phyloP scores from a whole-genome alignment of 1,140 invertebrate species.

The Branchinecta lindahli region DNA sequence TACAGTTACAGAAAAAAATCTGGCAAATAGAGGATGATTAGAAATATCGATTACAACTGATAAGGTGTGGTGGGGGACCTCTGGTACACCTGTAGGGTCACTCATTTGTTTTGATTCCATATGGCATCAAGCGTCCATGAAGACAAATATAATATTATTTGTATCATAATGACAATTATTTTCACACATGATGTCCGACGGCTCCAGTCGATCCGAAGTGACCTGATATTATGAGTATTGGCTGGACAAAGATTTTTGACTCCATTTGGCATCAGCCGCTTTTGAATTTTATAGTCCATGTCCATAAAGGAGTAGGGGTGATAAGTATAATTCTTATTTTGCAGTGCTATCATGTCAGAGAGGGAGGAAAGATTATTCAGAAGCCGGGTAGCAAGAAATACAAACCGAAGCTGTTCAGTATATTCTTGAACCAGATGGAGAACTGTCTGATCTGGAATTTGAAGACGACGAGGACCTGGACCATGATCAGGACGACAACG shows the following conservation, averaged over 20 bases:
- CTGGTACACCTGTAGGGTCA: neutral
- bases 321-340: slow-evolving; percentile 1
- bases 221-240: slow-evolving; percentile 1
- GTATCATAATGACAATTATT: neutral
- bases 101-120: slow-evolving; percentile 4
- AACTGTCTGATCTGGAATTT: neutral
- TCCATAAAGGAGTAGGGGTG: neutral
- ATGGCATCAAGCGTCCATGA: neutral
- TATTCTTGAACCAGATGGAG: neutral
- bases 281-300: neutral
- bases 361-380: slow-evolving; percentile 7
- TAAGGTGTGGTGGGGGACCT: neutral
- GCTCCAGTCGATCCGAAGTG: neutral
- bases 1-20: slow-evolving; percentile 5
- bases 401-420: slow-evolving; percentile 2
- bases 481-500: neutral
- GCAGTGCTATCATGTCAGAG: neutral
- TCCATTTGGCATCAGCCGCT: neutral
- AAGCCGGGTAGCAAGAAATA: neutral
- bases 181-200: slow-evolving; percentile 3
- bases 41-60: neutral
- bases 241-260: neutral
- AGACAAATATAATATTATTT: neutral
- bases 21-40: neutral
- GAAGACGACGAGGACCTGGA: neutral